Conservation (phyloP, 2,888 invertebrate genomes). For the Thalpophila matura region DNA sequence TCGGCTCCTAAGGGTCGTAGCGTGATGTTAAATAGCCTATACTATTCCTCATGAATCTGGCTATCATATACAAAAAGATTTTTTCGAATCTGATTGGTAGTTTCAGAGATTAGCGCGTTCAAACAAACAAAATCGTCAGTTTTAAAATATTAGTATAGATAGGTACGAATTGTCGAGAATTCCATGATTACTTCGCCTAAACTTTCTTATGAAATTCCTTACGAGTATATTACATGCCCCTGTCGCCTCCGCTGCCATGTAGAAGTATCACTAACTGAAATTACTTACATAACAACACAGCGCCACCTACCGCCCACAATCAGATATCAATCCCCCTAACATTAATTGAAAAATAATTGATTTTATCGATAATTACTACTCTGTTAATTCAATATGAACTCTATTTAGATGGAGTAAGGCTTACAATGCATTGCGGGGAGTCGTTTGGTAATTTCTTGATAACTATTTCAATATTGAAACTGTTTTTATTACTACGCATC, state of each 20-base stretch:
- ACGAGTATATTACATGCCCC: background rate
- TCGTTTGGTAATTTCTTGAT: constrained; percentile 22
- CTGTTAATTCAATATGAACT: constrained; percentile 58
- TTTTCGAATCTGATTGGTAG: too few species aligned
- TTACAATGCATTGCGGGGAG: constrained; percentile 17
- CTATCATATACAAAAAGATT: too few species aligned
- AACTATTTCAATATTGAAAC: constrained; percentile 33
- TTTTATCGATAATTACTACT: constrained; percentile 68
- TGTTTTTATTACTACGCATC: constrained; percentile 20
- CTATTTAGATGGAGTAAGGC: constrained; percentile 44
- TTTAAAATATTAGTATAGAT: too few species aligned
- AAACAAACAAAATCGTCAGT: too few species aligned
- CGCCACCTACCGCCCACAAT: constrained; percentile 50
- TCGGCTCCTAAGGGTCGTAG: too few species aligned
- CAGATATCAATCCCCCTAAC: constrained; percentile 52
- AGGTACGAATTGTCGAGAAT: background rate
- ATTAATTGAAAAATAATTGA: constrained; percentile 82
- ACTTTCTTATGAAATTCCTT: constrained; percentile 14
- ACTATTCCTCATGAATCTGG: too few species aligned
- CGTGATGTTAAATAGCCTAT: too few species aligned
- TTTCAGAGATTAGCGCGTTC: too few species aligned
- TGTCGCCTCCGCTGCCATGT: background rate
- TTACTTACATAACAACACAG: constrained; percentile 48
- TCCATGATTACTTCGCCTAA: constrained; percentile 3
- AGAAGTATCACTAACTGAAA: constrained; percentile 36